Percentiles rank a stretch among this genome's conserved stretches.
Conservation (phyloP, 2,888 invertebrate genomes). For the Lasioglossum leucozonium region DNA sequence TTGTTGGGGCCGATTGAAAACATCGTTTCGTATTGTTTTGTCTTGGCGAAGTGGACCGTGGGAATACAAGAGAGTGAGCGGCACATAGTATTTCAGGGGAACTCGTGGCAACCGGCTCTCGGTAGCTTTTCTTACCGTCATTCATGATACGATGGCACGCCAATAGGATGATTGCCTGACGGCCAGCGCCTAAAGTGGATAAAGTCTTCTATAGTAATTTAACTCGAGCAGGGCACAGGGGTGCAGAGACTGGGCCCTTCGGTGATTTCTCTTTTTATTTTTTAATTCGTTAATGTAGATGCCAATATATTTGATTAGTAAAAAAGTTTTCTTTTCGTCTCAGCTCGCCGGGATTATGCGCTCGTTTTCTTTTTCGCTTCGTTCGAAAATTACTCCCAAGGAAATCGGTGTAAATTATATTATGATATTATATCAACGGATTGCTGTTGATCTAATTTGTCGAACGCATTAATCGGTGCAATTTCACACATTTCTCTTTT, state of each 20-base stretch:
- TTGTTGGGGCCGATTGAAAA: conserved; percentile 28
- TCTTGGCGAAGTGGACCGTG: conserved; percentile 67
- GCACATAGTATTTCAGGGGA: conserved; percentile 76
- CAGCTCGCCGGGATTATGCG: not conserved
- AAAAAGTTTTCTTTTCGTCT: not conserved
- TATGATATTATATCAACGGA: not conserved
- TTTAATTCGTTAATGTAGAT: not conserved
- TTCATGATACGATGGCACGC: conserved; percentile 79
- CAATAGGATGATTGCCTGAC: conserved; percentile 83
- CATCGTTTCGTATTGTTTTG: conserved; percentile 57
- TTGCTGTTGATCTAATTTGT: not conserved
- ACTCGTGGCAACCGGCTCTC: conserved; percentile 73
- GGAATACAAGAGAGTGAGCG: conserved; percentile 66
- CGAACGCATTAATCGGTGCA: conserved; percentile 28
- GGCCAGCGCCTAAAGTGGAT: conserved; percentile 82
- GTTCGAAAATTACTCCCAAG: not conserved
- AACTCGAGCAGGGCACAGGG: conserved; percentile 77
- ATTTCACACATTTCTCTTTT: conserved; percentile 22
- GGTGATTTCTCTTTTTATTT: conserved; percentile 34
- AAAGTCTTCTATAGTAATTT: conserved; percentile 81
- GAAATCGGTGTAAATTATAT: not conserved
- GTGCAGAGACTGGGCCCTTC: conserved; percentile 57
- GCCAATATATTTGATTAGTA: conserved; percentile 1
- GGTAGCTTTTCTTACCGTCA: conserved; percentile 81
- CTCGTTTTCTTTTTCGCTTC: not conserved